Evolutionary conservation across 1,140 invertebrate genomes (phyloP), one percentile per base, ranked within the genome.

Genomic region (Eufriesea mexicana): DNA sequence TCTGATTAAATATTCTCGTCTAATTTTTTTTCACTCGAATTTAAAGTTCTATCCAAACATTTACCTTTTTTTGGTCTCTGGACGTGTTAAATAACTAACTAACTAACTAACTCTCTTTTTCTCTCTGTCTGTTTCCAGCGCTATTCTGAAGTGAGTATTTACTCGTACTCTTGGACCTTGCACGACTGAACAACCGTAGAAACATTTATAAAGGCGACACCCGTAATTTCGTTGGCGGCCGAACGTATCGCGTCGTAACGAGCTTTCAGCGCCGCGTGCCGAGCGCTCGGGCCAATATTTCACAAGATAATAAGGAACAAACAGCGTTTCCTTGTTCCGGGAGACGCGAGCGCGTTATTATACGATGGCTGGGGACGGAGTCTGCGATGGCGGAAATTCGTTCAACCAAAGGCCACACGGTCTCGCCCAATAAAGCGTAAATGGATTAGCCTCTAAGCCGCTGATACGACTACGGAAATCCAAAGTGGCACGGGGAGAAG

Each of bases 341-440:
- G 61, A 51, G 25, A 55, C 49, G 78, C 55, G 54, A 61, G 12
- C 35, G 57, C 59, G 71, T 80, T 80, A 80, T 80, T 67, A 67
- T 76, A 76, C 79, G 45, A 64, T 2, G 9, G 10, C 8, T 9
- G 28, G 18, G 54, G 71, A 9, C 2, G 45, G 25, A 10, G 47
- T 25, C 18, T 25, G 5, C 45, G 54, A 25, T n/a, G 42, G 20
- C 51, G 55, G 77, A 80, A 72, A 73, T 80, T 80, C 70, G 68
- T 73, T 80, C 77, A 77, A 51, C 51, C 76, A 72, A 57, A 67
- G 73, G 80, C 51, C 61, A 45, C 77, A 55, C 51, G n/a, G 68
- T 35, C 54, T 84, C 54, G 42, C 51, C 77, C 77, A 84, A 80
- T 84, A 84, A 84, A 73, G 68, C 62, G 83, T 84, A 84, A 84